These are phyloP conservation scores for Mamestra brassicae DNA, from an alignment of 2,888 invertebrate species.

Conservation along the genomic window DNA sequence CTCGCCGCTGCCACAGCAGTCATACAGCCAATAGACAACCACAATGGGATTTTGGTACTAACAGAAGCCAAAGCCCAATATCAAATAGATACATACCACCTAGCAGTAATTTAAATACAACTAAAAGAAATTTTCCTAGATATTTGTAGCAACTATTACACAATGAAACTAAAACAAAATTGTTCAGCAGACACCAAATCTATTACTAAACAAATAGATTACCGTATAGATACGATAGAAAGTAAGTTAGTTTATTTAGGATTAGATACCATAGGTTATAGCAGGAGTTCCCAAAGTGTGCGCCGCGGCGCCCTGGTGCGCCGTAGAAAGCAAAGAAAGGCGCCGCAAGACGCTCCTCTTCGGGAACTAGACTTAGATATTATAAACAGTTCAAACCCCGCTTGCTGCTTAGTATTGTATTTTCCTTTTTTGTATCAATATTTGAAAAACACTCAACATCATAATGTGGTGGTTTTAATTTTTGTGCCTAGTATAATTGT, in stretches of 20 bases:
- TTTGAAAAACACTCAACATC: too few relatives aligned
- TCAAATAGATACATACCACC: constrained; percentile 46
- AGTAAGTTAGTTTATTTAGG: constrained; percentile 51
- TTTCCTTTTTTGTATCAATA: too few relatives aligned
- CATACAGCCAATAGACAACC: constrained; percentile 62
- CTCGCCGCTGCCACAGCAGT: constrained; percentile 51
- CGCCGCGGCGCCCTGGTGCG: too few relatives aligned
- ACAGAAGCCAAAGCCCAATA: constrained; percentile 20
- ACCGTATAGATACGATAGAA: constrained; percentile 49
- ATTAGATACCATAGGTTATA: too few relatives aligned
- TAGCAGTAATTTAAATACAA: constrained; percentile 45
- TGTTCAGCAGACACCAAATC: not conserved
- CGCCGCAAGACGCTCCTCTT: too few relatives aligned
- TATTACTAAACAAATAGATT: constrained; percentile 44
- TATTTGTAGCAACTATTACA: constrained; percentile 54
- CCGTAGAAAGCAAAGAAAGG: too few relatives aligned
- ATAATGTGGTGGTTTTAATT: too few relatives aligned
- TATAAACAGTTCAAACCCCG: too few relatives aligned
- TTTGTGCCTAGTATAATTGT: too few relatives aligned
- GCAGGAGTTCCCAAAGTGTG: too few relatives aligned
- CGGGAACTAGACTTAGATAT: too few relatives aligned
- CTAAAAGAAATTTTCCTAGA: constrained; percentile 28
- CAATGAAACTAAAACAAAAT: constrained; percentile 40
- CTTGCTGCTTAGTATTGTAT: too few relatives aligned
- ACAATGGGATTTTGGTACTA: constrained; percentile 51